Evolutionary conservation across 30 jellyfish, hydroid and myxozoan genomes (phyloP).

Genomic region (Haliclystus octoradiatus): DNA sequence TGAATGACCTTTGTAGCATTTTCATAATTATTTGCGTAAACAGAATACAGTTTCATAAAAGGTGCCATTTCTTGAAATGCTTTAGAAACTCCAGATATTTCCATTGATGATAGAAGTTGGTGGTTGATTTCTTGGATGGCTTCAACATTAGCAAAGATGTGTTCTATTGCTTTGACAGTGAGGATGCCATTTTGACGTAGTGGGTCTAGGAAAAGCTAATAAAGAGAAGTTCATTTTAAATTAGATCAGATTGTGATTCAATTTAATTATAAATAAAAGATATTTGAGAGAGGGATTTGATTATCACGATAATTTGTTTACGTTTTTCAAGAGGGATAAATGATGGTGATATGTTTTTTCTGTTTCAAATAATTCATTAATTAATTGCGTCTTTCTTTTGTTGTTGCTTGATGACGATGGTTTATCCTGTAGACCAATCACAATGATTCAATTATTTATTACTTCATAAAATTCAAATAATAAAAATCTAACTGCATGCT

Average conservation of each 20-base stretch:
- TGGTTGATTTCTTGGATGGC: conserved; percentile 62
- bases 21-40: conserved; percentile 82
- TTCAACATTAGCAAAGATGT: conserved; percentile 71
- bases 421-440: conserved; percentile 30
- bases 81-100: conserved; percentile 58
- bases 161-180: conserved; percentile 50
- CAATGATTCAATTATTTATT: no score
- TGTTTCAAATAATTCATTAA: conserved; percentile 69
- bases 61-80: conserved; percentile 80
- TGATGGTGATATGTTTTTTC: conserved; percentile 71
- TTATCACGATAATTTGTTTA: conserved; percentile 11
- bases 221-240: background rate
- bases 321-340: conserved; percentile 46
- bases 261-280: background rate
- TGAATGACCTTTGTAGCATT: conserved; percentile 56
- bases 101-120: conserved; percentile 63
- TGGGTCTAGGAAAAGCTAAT: conserved; percentile 72
- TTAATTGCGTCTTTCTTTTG: conserved; percentile 47
- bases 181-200: conserved; percentile 47
- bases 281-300: background rate
- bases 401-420: no score
- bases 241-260: background rate
- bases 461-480: background rate
- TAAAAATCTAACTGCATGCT: background rate
- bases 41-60: conserved; percentile 66